Conservation (phyloP, 2,888 invertebrate genomes). For the Idaea dimidiata region DNA sequence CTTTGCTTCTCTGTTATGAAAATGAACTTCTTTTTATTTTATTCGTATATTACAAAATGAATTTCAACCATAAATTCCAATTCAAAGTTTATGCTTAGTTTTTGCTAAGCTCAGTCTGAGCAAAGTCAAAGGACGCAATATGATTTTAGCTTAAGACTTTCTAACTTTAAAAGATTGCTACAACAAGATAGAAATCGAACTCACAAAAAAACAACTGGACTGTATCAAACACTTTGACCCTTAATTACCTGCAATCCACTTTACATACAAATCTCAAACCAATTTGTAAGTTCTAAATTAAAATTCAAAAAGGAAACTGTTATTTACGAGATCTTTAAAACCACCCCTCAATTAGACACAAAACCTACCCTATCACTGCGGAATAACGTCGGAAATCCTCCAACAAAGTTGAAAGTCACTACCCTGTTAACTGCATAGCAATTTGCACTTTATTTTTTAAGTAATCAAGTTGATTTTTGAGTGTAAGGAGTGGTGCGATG, state of each 20-base stretch:
- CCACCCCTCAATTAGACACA: slow-evolving; percentile 9
- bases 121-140: too few relatives aligned
- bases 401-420: slow-evolving; percentile 8
- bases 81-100: too few relatives aligned
- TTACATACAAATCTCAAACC: slow-evolving; percentile 32
- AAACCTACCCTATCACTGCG: slow-evolving; percentile 13
- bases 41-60: too few relatives aligned
- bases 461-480: slow-evolving; percentile 14
- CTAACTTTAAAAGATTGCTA: too few relatives aligned
- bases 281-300: slow-evolving; percentile 27
- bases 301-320: slow-evolving; percentile 45
- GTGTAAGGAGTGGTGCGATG: slow-evolving; percentile 38
- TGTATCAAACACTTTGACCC: slow-evolving; percentile 7
- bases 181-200: too few relatives aligned
- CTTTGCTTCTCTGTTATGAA: too few relatives aligned
- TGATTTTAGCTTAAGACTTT: too few relatives aligned
- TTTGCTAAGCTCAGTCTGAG: too few relatives aligned
- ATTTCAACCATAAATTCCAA: too few relatives aligned
- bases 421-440: neutral
- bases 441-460: neutral
- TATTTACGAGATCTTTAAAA: slow-evolving; percentile 29
- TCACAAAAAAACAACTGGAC: neutral
- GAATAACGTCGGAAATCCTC: slow-evolving; percentile 11
- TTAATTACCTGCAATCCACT: slow-evolving; percentile 24
- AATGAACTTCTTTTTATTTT: too few relatives aligned